Conservation (phyloP, 2,888 invertebrate genomes). For the Pseudococcus viburni region DNA sequence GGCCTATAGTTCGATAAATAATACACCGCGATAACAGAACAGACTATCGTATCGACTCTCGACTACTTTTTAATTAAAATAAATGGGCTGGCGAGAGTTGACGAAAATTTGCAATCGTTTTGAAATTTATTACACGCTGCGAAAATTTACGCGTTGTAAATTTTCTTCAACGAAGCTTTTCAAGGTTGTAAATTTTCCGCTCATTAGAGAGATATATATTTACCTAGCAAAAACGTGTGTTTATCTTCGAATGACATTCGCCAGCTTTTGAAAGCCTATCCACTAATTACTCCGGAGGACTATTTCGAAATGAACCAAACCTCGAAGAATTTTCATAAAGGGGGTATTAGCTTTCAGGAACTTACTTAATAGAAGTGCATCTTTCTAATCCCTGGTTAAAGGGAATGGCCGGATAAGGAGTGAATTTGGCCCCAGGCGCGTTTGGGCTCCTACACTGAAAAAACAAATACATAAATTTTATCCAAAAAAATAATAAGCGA, state of each 20-base stretch:
- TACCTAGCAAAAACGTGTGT: not conserved
- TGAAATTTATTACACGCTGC: not conserved
- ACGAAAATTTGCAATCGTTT: not conserved
- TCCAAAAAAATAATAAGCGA: no score
- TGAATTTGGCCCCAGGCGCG: no score
- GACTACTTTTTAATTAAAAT: not conserved
- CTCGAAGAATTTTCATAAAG: not conserved
- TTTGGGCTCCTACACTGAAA: no score
- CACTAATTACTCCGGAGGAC: not conserved
- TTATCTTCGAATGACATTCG: not conserved
- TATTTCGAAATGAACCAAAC: not conserved
- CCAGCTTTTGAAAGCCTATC: not conserved
- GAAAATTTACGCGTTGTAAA: not conserved
- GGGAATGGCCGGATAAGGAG: no score
- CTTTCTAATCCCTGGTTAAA: not conserved
- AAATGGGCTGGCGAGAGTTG: not conserved
- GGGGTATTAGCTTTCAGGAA: not conserved
- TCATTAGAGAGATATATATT: not conserved
- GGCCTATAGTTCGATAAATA: not conserved
- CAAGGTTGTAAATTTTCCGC: not conserved
- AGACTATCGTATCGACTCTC: not conserved
- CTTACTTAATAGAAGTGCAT: constrained; percentile 14
- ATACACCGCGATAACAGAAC: not conserved
- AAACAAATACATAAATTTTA: no score
- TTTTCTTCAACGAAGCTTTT: not conserved